Base-by-base conservation (phyloP, 2,888 invertebrate genomes). In the Chrysomela aeneicollis region DNA sequence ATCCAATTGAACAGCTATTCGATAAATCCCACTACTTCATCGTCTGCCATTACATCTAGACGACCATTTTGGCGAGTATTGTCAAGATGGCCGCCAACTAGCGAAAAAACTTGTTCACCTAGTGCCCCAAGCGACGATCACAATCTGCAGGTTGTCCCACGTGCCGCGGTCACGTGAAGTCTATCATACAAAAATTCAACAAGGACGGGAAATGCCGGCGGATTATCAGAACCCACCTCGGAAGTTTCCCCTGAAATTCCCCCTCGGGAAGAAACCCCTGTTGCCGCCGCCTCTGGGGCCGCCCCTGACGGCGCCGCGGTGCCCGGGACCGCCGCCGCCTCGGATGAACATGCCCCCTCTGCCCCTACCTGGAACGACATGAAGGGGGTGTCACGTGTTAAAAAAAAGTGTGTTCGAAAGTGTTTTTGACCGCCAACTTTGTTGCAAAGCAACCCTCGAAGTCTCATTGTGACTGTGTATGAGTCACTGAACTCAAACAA, bases 171-270 rank as follows among this genome's bases (percentile, higher is more conserved):
- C n/a, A n/a, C n/a, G n/a, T n/a, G n/a, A n/a, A 15, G 30, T 26
- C 26, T 32, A 26, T 32, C 5, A 52, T 54, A 17, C 37, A 54
- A 18, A 21, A 10, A 54, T 37, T n/a, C 15, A n/a, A 42, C 15
- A 15, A 42, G 2, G n/a, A 42, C 19, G 15, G 21, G 10, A 21
- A 3, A 55, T n/a, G n/a, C 21, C 55, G 4, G 15, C 26, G 21
- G 37, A 50, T 46, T 63, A 62, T 71, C 71, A 69, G 51, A 67
- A 68, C 32, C 66, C 70, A 47, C 71, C 69, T 54, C 69, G 50
- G 52, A 64, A 68, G 17, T 70, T 70, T 49, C 74, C 68, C 37
- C 67, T 63, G 58, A 66, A 66, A 52, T 66, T 66, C 5, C 66
- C 66, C 37, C 66, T 61, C 15, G 53, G 57, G 21, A 58, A 60